Evolutionary conservation across 2,797 vertebrate species (phyloP), one percentile per base, ranked within the genome.

Genomic region (Tamandua tetradactyla): DNA sequence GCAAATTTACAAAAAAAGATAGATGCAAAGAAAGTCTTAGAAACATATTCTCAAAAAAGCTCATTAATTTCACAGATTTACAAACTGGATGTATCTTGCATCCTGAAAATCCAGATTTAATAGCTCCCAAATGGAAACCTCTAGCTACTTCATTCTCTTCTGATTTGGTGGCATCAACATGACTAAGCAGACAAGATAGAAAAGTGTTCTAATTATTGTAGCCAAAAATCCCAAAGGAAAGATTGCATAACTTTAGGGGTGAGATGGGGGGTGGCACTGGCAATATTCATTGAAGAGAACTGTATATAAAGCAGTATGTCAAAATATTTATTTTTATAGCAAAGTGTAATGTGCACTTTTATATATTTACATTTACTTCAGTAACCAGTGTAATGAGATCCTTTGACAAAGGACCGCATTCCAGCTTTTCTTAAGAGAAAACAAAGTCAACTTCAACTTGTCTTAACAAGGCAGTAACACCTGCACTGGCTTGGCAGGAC

Each of bases 391-490:
- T 3, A 7, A 37, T 2, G 8, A 0, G 18, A 55, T 37, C 72
- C 87, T 91, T 42, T 71, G 66, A 91, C 71, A 52, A 92, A 95
- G 84, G 81, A 59, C 90, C 1, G 0, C 68, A 69, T 89, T 88
- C 90, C 92, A 71, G 37, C 44, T 62, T 83, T 68, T 75, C 79
- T 64, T 14, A 35, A 76, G 86, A 71, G 71, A 78, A 93, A 82
- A 62, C 0, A 52, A 44, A 35, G 35, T 49, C 40, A 15, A 71
- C 96, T 22, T 86, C 40, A 12, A 71, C 96, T 22, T 86, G 95
- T 88, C 64, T 79, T 86, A 71, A 91, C 96, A 81, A 87, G 91
- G 68, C 75, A 42, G 47, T 32, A 35, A 44, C 69, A 75, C 94
- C 89, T 86, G 93, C 68, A 17, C 1, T 1, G 27, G 66, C 30